Base-by-base conservation (phyloP, 2,797 vertebrate genomes). In the Melanotaenia pygmaea region DNA sequence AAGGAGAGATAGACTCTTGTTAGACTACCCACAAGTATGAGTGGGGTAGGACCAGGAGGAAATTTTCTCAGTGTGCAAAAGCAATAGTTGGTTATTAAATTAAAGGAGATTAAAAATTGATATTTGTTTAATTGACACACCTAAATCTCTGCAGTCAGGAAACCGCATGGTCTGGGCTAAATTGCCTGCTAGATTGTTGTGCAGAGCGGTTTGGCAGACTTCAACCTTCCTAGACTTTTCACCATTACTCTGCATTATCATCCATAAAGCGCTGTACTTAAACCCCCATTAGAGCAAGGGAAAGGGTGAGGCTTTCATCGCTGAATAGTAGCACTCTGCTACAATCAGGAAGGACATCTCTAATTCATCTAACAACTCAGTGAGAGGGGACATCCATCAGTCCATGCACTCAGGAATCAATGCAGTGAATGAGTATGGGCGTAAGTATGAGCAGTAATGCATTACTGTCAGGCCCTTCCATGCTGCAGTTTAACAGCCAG, bases 221-320 rank as follows among this genome's bases (percentile, higher is more conserved):
- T 82, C 76, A 84, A 73, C 84, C 66, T 70, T 72, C 76, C 30
- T 69, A 86, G 78, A 89, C 84, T 80, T 88, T 89, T 92, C 86
- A 87, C 86, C 89, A 91, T 92, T 90, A 91, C 86, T 85, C 76
- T 86, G 81, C 91, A 93, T 94, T 93, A 94, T 81, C 77, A 80
- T 82, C 90, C 88, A 88, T 92, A 92, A 91, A 82, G 66, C 79
- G 26, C 64, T 76, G 88, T 90, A 91, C 92, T 94, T 93, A 93
- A 91, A 91, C 86, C 77, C 79, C 92, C 91, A 93, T 94, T 94
- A 94, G 90, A 75, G 76, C 64, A 62, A 77, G 87, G 77, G 74
- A 70, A 64, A 86, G 71, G 72, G 77, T 74, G 72, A 85, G 79
- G 89, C 90, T 92, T 91, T 91, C 90, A 89, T 86, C 59, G 56